These are phyloP conservation scores for Lasiommata megera DNA, from an alignment of 2,888 invertebrate genomes.

Conservation along the genomic window DNA sequence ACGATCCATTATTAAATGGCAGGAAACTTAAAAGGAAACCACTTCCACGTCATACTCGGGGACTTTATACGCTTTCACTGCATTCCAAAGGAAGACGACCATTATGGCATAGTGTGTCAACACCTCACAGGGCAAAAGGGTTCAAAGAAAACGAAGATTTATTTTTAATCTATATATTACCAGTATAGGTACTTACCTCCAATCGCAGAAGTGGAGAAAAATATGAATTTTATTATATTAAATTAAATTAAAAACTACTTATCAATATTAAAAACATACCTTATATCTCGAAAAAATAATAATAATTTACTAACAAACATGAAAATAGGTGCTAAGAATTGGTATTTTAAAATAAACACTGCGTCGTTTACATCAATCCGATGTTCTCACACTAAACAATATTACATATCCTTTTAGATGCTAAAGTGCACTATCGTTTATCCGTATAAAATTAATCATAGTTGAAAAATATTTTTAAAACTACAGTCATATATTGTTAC, in stretches of 20 bases:
- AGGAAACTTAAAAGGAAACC: slow-evolving; percentile 8
- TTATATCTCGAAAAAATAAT: slow-evolving; percentile 72
- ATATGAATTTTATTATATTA: slow-evolving; percentile 71
- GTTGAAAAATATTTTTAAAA: neutral
- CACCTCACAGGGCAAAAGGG: slow-evolving; percentile 1
- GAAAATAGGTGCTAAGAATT: slow-evolving; percentile 38
- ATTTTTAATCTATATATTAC: slow-evolving; percentile 66
- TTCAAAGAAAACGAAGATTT: slow-evolving; percentile 45
- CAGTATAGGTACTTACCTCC: slow-evolving; percentile 68
- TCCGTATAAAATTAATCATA: neutral
- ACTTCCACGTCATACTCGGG: slow-evolving; percentile 41
- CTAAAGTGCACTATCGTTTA: slow-evolving; percentile 23
- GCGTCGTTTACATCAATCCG: slow-evolving; percentile 12
- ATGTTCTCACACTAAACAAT: neutral
- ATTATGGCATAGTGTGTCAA: slow-evolving; percentile 17
- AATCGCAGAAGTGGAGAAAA: slow-evolving; percentile 59
- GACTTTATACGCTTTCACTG: slow-evolving; percentile 29
- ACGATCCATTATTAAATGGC: neutral
- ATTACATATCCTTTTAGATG: slow-evolving; percentile 2
- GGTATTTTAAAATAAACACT: slow-evolving; percentile 35
- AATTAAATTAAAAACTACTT: slow-evolving; percentile 77
- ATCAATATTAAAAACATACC: slow-evolving; percentile 77
- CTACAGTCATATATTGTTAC: slow-evolving; percentile 9
- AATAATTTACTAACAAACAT: slow-evolving; percentile 80
- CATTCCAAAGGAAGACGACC: slow-evolving; percentile 17